A percentile compares a stretch with the other conserved stretches of the same genome.
Conservation (phyloP, 2,888 invertebrate species). For the Bombylius discolor region DNA sequence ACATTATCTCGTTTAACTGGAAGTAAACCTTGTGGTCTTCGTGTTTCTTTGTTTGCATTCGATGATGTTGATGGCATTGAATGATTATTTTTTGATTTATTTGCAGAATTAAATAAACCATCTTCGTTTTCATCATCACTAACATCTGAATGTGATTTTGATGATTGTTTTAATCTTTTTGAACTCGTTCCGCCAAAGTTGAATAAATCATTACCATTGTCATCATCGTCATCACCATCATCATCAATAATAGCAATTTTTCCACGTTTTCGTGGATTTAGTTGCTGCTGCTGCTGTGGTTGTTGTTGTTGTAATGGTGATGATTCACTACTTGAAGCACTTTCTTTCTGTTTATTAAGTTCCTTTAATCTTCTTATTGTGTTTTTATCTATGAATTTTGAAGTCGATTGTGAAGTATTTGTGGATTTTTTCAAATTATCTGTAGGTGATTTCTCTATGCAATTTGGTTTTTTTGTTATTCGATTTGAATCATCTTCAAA, state of each 20-base stretch:
- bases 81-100: slow-evolving; percentile 9
- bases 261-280: slow-evolving; percentile 19
- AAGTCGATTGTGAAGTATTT: too few species aligned
- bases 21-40: neutral
- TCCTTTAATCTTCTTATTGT: too few species aligned
- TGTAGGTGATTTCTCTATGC: neutral
- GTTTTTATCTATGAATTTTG: too few species aligned
- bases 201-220: slow-evolving; percentile 20
- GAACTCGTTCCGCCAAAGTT: slow-evolving; percentile 19
- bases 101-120: neutral
- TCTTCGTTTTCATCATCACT: neutral
- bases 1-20: slow-evolving; percentile 16
- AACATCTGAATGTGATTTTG: neutral
- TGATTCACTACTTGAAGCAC: too few species aligned
- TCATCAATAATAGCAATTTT: slow-evolving; percentile 23
- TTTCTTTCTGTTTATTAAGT: too few species aligned
- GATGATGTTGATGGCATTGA: neutral
- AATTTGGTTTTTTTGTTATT: slow-evolving; percentile 1
- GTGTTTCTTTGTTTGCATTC: neutral
- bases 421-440: too few species aligned
- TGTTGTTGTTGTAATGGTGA: too few species aligned
- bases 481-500: neutral
- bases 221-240: slow-evolving; percentile 20
- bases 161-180: neutral
- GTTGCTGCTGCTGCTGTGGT: neutral